Conservation (phyloP, 2,113 vertebrate species). For the Ameiurus melas region DNA sequence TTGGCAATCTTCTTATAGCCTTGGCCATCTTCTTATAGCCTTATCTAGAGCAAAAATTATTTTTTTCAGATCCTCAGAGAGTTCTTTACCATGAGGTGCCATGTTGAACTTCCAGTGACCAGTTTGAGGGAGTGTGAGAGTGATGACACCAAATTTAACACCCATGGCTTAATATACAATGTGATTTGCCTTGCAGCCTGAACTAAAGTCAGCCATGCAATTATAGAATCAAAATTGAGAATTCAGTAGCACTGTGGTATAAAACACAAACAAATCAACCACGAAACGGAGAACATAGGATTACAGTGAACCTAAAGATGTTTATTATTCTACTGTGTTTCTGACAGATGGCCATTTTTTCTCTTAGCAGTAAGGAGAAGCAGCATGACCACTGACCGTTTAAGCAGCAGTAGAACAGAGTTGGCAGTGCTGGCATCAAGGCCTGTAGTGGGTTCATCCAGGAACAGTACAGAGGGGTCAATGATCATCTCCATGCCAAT, state of each 20-base stretch:
- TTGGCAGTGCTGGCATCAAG: constrained; percentile 92
- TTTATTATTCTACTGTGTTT: background rate
- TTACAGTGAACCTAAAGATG: background rate
- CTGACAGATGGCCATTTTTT: background rate
- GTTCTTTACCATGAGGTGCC: too few species aligned
- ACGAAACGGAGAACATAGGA: background rate
- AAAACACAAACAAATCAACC: background rate
- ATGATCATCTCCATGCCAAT: constrained; percentile 97
- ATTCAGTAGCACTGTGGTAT: background rate
- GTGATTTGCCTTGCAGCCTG: too few species aligned
- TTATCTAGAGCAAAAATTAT: too few species aligned
- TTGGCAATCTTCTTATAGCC: too few species aligned
- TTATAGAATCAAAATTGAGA: background rate
- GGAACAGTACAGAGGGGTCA: constrained; percentile 86
- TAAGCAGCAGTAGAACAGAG: constrained; percentile 86
- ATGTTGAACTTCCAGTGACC: too few species aligned
- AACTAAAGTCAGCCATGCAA: too few species aligned
- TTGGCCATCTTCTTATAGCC: too few species aligned
- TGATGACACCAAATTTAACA: too few species aligned
- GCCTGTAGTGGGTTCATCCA: constrained; percentile 94
- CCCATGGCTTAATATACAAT: too few species aligned
- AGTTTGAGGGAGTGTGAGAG: too few species aligned
- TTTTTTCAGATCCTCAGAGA: too few species aligned
- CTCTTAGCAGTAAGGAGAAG: background rate
- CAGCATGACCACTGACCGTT: constrained; percentile 70